Evolutionary conservation across 1,140 invertebrate species (phyloP), one percentile per base, ranked within the genome.

Genomic region (Drosophila repleta): DNA sequence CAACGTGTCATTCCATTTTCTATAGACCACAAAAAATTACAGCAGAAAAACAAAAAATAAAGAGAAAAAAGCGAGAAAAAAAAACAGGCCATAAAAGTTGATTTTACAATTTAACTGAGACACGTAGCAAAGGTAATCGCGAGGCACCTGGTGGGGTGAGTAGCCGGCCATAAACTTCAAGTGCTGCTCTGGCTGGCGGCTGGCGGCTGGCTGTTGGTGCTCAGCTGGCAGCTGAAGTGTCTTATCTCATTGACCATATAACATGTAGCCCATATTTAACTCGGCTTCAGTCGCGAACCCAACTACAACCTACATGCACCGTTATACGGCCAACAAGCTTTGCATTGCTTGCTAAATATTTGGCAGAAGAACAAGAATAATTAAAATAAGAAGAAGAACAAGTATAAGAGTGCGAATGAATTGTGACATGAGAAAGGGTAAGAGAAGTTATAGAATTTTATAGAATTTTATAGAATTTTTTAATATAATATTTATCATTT

Each of bases 171-270:
- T 85, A 80, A 85, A 74, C 76, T 60, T 77, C 65, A 84, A 81
- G 65, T 81, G 77, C 70, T 74, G 29, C 43, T 20, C 39, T n/a
- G 39, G 15, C 29, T 13, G 32, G 41, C 15, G 39, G 41, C 17
- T 45, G 41, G 3, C 11, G 13, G 39, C 41, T 45, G 43, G 8
- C 37, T 76, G 73, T 63, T 76, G 73, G 55, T 46, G 24, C 39
- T 41, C 15, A 15, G 39, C 43, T 48, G 46, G 4, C 72, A 80
- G 65, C 72, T 85, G 65, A 76, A 83, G 73, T 83, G 73, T 76
- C 81, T 84, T 87, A 81, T 85, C 82, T 80, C 29, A 68, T 71
- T 71, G 82, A 81, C 65, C 81, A 71, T 80, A 85, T 79, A 84
- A 73, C 71, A 69, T 79, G 76, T 62, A 69, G 55, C 74, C 70